These are phyloP conservation scores for Amphipyra tragopoginis DNA, from an alignment of 2,888 invertebrate species.

Conservation along the genomic window DNA sequence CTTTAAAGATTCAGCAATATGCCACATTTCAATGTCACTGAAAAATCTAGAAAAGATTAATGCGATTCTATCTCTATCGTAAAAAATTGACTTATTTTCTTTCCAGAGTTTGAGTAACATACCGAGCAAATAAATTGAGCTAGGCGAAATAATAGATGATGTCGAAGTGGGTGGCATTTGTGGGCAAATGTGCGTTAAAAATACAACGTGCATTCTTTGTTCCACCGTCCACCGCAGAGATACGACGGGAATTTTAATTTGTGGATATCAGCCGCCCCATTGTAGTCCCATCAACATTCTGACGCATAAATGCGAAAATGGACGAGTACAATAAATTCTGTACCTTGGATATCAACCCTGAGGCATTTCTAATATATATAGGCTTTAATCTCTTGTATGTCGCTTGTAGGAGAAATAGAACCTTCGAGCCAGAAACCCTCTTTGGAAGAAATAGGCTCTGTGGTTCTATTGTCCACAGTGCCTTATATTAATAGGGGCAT, in stretches of 20 bases:
- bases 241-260: constrained; percentile 64
- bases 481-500: constrained; percentile 20
- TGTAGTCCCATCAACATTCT: constrained; percentile 54
- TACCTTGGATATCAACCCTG: constrained; percentile 32
- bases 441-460: constrained; percentile 5
- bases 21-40: neutral
- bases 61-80: neutral
- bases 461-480: neutral
- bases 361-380: constrained; percentile 21
- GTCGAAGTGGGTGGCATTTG: constrained; percentile 46
- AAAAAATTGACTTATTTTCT: constrained; percentile 8
- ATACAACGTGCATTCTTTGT: constrained; percentile 61
- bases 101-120: constrained; percentile 3
- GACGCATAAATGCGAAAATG: constrained; percentile 42
- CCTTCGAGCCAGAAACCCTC: constrained; percentile 8
- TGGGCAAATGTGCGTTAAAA: constrained; percentile 52
- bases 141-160: constrained; percentile 37
- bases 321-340: constrained; percentile 31
- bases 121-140: constrained; percentile 32
- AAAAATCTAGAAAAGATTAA: neutral
- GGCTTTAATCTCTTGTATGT: constrained; percentile 7
- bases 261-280: constrained; percentile 53
- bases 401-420: constrained; percentile 8
- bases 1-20: constrained; percentile 9
- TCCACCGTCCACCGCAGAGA: constrained; percentile 35